phyloP scores from a whole-genome alignment of 2,888 invertebrate genomes.

The Agelastica alni region DNA sequence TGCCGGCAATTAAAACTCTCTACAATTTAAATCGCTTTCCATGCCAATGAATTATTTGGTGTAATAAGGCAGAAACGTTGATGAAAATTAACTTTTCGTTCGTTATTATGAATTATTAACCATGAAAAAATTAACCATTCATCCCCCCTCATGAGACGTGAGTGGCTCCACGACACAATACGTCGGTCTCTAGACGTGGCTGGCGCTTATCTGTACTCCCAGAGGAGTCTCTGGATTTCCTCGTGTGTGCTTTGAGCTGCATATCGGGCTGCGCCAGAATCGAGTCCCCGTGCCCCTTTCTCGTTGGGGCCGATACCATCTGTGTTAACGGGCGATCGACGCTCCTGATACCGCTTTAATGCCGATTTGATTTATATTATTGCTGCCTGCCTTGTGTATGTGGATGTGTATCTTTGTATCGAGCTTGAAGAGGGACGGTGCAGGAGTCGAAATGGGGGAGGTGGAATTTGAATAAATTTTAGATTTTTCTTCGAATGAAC shows the following conservation, averaged over 20 bases:
- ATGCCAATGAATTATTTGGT: too few relatives aligned
- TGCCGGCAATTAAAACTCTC: too few relatives aligned
- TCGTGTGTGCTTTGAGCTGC: constrained; percentile 30
- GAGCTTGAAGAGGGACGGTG: too few relatives aligned
- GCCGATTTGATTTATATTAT: constrained; percentile 54
- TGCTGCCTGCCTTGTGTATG: constrained; percentile 16
- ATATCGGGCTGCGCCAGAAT: constrained; percentile 31
- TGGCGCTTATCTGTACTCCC: constrained; percentile 35
- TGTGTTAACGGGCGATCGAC: constrained; percentile 55
- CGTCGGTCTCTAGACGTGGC: constrained; percentile 30
- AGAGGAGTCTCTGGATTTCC: constrained; percentile 35
- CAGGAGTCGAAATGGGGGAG: too few relatives aligned
- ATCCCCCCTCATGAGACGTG: too few relatives aligned
- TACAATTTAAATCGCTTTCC: too few relatives aligned
- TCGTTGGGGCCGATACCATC: constrained; percentile 49
- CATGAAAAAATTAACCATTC: too few relatives aligned
- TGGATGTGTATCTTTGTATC: constrained; percentile 11
- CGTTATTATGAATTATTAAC: too few relatives aligned
- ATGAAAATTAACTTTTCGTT: too few relatives aligned
- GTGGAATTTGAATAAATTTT: too few relatives aligned
- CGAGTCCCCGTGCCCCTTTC: constrained; percentile 23
- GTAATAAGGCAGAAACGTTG: too few relatives aligned
- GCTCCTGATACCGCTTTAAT: constrained; percentile 52
- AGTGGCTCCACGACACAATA: constrained; percentile 31
- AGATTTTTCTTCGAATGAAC: too few relatives aligned